Evolutionary conservation across 92 coral and sea anemone genomes (phyloP).

Genomic region (Parazoanthus atlanticus): DNA sequence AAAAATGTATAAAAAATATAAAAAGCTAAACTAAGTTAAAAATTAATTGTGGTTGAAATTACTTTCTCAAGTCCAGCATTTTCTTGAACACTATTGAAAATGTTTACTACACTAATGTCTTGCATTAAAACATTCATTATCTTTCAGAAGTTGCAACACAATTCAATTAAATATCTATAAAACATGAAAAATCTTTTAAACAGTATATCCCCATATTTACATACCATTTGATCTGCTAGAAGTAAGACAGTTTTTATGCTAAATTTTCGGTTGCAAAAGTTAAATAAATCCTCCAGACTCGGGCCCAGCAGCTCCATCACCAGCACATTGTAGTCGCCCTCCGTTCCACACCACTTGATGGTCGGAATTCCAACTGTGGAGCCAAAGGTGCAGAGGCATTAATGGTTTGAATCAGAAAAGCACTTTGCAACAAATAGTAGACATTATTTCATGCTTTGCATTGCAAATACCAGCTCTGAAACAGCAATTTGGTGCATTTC

Average conservation of each 20-base stretch:
- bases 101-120: no score
- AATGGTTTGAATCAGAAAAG: neutral
- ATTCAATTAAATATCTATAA: no score
- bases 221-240: conserved; percentile 96
- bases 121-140: no score
- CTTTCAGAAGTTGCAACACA: neutral
- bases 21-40: no score
- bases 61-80: no score
- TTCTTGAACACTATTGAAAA: no score
- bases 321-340: conserved; percentile 97
- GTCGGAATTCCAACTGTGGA: conserved; percentile 95
- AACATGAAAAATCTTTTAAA: neutral
- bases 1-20: no score
- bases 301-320: conserved; percentile 99
- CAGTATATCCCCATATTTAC: neutral
- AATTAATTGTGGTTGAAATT: no score
- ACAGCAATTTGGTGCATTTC: no score
- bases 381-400: neutral
- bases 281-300: conserved; percentile 96
- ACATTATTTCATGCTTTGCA: no score
- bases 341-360: conserved; percentile 99
- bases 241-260: conserved; percentile 97
- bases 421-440: no score
- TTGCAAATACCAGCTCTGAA: no score
- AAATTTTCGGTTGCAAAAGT: conserved; percentile 97